These are phyloP conservation scores for Trachymyrmex septentrionalis DNA, from an alignment of 1,140 invertebrate species.

Conservation along the genomic window DNA sequence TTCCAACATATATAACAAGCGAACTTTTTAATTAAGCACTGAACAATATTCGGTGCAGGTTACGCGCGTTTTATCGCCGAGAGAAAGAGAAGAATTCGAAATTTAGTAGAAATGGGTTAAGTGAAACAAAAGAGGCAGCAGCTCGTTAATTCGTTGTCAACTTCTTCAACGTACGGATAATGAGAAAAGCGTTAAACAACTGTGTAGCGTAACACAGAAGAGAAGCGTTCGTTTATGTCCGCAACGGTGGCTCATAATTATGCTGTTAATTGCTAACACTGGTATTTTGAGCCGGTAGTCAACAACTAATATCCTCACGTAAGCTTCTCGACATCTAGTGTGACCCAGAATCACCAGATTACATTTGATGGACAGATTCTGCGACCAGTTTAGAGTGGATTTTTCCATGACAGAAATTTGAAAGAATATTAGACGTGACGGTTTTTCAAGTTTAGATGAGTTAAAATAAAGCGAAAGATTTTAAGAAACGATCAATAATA, in stretches of 20 bases:
- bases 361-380: constrained; percentile 4
- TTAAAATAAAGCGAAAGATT: constrained; percentile 1
- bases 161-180: constrained; percentile 43
- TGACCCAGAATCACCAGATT: constrained; percentile 23
- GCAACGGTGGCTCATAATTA: constrained; percentile 44
- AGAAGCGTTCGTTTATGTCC: constrained; percentile 13
- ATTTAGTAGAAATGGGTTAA: constrained; percentile 33
- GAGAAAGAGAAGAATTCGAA: constrained; percentile 13
- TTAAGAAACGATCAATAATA: background rate
- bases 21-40: constrained; percentile 55
- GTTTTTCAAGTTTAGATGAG: background rate
- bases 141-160: constrained; percentile 41
- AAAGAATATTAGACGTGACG: background rate
- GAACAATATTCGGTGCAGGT: constrained; percentile 22
- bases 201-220: background rate
- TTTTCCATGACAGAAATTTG: background rate
- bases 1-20: constrained; percentile 17
- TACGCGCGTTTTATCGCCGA: background rate
- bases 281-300: constrained; percentile 29
- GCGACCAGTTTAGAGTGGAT: background rate
- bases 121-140: constrained; percentile 49
- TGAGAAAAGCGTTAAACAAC: constrained; percentile 53
- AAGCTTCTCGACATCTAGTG: background rate
- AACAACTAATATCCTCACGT: constrained; percentile 28
- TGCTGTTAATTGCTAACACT: constrained; percentile 39